phyloP scores from a whole-genome alignment of 2,888 invertebrate species.

The Parnassius glacialis region DNA sequence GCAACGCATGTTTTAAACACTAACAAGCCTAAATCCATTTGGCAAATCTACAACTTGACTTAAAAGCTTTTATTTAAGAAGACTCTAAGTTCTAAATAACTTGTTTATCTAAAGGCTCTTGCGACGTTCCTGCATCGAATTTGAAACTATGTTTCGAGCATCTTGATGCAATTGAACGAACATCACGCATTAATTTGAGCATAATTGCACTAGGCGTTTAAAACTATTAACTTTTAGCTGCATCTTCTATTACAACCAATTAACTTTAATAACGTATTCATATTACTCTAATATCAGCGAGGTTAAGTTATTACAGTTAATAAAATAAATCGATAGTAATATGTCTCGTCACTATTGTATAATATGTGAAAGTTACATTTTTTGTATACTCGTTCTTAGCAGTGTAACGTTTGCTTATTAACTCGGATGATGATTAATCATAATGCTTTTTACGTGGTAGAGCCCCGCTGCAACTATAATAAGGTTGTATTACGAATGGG shows the following conservation, averaged over 20 bases:
- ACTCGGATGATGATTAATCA: not conserved
- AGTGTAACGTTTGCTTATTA: not conserved
- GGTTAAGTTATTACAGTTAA: not conserved
- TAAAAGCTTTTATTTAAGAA: not conserved
- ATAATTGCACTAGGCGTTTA: conserved; percentile 10
- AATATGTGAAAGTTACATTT: conserved; percentile 21
- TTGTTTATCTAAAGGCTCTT: not conserved
- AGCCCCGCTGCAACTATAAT: no score
- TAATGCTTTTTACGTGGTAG: no score
- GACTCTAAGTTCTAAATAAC: not conserved
- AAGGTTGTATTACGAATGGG: no score
- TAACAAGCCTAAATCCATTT: not conserved
- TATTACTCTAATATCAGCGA: not conserved
- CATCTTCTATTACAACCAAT: conserved; percentile 3
- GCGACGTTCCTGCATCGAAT: not conserved
- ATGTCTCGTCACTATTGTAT: conserved; percentile 18
- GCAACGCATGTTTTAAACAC: not conserved
- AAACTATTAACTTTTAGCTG: not conserved
- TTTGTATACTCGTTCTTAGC: conserved; percentile 19
- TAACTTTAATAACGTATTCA: conserved; percentile 6
- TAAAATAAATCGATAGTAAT: conserved; percentile 1
- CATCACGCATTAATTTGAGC: conserved; percentile 15
- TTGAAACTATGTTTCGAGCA: conserved; percentile 15
- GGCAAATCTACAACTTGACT: not conserved
- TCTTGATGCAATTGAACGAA: conserved; percentile 14